A percentile compares a stretch with the other conserved stretches of the same genome.
These are phyloP conservation scores for Drosophila nannoptera DNA, from an alignment of 1,140 invertebrate genomes.

Conservation along the genomic window DNA sequence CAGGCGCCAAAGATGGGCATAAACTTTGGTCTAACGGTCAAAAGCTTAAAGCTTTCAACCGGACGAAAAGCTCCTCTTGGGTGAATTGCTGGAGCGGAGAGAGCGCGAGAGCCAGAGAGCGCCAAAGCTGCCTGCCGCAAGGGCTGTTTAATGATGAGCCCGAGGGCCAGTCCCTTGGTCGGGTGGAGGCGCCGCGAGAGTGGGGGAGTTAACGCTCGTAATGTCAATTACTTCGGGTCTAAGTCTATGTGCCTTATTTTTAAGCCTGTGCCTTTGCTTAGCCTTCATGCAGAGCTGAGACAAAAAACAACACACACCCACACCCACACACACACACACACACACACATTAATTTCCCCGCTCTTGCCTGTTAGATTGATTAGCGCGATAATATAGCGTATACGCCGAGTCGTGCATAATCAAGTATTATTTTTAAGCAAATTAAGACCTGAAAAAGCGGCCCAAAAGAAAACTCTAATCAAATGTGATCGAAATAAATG, in stretches of 20 bases:
- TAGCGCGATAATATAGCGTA: constrained; percentile 64
- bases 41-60: constrained; percentile 55
- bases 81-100: constrained; percentile 5
- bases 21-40: constrained; percentile 15
- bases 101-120: constrained; percentile 14
- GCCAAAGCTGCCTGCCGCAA: constrained; percentile 14
- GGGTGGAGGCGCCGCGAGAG: constrained; percentile 1
- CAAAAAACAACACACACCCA: constrained; percentile 34
- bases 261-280: constrained; percentile 69
- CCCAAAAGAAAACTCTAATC: constrained; percentile 29
- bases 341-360: constrained; percentile 6
- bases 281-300: constrained; percentile 16
- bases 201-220: constrained; percentile 64
- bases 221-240: constrained; percentile 66
- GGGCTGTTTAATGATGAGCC: neutral
- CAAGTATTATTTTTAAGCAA: constrained; percentile 33
- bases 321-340: constrained; percentile 13
- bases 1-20: constrained; percentile 57
- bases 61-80: constrained; percentile 63
- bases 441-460: constrained; percentile 42
- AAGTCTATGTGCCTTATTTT: constrained; percentile 57
- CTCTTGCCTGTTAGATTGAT: constrained; percentile 25
- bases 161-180: neutral
- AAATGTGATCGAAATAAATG: constrained; percentile 32
- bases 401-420: constrained; percentile 47